Evolutionary conservation across 1,140 invertebrate species (phyloP), one percentile per base, ranked within the genome.

Genomic region (Cotesia glomerata): DNA sequence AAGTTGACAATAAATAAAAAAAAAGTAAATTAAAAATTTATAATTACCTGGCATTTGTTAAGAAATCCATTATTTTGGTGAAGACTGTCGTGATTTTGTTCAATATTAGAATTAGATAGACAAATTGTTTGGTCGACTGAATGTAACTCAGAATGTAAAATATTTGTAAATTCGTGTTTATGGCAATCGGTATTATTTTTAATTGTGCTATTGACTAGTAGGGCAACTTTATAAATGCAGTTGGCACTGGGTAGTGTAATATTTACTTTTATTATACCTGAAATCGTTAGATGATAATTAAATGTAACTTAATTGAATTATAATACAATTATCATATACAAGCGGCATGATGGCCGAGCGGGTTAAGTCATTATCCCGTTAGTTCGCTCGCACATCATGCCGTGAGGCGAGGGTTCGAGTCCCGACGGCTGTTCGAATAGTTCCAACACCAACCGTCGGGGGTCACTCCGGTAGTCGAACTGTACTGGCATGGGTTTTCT

Each of bases 121-220:
- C 78, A 78, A 39, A 77, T 59, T 8, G 56, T 73, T 59, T 69
- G 73, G 4, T 77, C 74, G 0, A 59, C 9, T 11, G 74, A 75
- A 52, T 79, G 77, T 67, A 79, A 66, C 67, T 77, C 74, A 4
- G 65, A 14, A 51, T 75, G 39, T 61, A 71, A 74, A 14, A 45
- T 26, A 16, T 70, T 69, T 14, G 73, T 35, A 63, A 78, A 79
- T 32, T 56, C 7, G 61, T 76, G 68, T 5, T 74, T 72, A 16
- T 75, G 67, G 68, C 78, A 79, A 14, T 79, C 74, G 8, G 73
- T 56, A 1, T 74, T 26, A 73, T 69, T 76, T 8, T 74, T 73
- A 35, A 77, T 75, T 3, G 49, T 54, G 5, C 70, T 26, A 73
- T 77, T 75, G 2, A 77, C 75, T 9, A 77, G 71, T 51, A 80